Conservation (phyloP, 2,797 vertebrate genomes). For the Melanotaenia trifasciata region DNA sequence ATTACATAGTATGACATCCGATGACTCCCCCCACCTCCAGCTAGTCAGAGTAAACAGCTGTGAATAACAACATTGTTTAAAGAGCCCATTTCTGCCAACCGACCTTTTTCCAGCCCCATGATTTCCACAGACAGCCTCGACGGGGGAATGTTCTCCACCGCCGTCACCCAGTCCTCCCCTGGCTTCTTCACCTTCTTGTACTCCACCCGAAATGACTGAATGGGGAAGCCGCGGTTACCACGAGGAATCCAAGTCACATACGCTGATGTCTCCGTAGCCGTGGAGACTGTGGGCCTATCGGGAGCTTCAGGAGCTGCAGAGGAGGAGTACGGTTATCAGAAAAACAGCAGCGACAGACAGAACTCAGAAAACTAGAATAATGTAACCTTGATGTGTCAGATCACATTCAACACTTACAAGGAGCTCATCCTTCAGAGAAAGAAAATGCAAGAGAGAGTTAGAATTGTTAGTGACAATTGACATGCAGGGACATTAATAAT, state of each 20-base stretch:
- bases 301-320: conserved; percentile 95
- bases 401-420: conserved; percentile 76
- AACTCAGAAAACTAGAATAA: conserved; percentile 26
- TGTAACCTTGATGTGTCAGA: not conserved
- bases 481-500: conserved; percentile 4
- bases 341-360: conserved; percentile 17
- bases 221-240: conserved; percentile 95
- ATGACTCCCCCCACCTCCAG: conserved; percentile 16
- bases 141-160: conserved; percentile 94
- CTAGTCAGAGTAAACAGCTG: conserved; percentile 27
- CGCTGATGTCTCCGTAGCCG: conserved; percentile 94
- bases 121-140: conserved; percentile 97
- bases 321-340: conserved; percentile 30
- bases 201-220: conserved; percentile 96
- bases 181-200: conserved; percentile 93
- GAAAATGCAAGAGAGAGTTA: conserved; percentile 67
- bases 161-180: conserved; percentile 92
- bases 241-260: conserved; percentile 99
- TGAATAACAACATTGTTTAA: conserved; percentile 16
- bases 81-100: conserved; percentile 39
- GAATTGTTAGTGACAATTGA: conserved; percentile 65
- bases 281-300: conserved; percentile 96
- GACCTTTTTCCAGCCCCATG: conserved; percentile 94
- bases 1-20: conserved; percentile 52
- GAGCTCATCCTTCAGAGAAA: conserved; percentile 78